phyloP scores from a whole-genome alignment of 2,797 vertebrate genomes.

The Syndactyla subalaris region DNA sequence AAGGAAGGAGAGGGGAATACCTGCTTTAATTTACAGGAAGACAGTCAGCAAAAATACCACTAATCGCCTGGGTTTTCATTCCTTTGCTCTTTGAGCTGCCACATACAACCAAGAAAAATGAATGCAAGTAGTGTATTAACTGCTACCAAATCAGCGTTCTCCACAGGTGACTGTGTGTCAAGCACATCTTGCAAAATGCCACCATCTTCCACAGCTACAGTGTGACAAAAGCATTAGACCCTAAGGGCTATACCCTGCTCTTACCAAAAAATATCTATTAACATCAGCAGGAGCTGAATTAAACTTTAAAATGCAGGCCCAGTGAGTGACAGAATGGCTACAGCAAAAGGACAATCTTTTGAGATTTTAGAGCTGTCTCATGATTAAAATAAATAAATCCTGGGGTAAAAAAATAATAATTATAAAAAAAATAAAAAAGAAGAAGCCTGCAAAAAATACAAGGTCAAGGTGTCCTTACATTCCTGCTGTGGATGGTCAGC shows the following conservation, averaged over 20 bases:
- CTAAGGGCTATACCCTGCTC: not conserved
- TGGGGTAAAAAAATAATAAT: too few species aligned
- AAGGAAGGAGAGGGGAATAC: slow-evolving; percentile 10
- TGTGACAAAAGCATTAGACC: not conserved
- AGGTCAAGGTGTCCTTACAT: not conserved
- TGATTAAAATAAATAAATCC: not conserved
- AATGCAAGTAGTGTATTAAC: slow-evolving; percentile 21
- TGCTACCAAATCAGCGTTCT: slow-evolving; percentile 33
- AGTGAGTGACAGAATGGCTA: not conserved
- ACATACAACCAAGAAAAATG: slow-evolving; percentile 28
- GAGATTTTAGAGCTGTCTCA: not conserved
- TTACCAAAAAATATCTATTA: not conserved
- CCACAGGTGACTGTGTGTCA: not conserved
- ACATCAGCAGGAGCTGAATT: slow-evolving; percentile 5
- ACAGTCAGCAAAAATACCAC: slow-evolving; percentile 57
- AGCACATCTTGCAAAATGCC: slow-evolving; percentile 12
- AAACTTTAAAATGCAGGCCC: slow-evolving; percentile 1
- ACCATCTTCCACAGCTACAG: not conserved
- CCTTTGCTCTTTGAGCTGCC: slow-evolving; percentile 53
- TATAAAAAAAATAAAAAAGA: too few species aligned
- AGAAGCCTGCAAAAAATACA: not conserved
- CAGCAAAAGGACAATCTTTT: not conserved
- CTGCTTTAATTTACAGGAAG: slow-evolving; percentile 43
- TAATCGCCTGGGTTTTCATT: slow-evolving; percentile 38
- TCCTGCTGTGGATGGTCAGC: not conserved